Evolutionary conservation across 2,888 invertebrate genomes (phyloP), one percentile per base, ranked within the genome.

Genomic region (Notodonta ziczac): DNA sequence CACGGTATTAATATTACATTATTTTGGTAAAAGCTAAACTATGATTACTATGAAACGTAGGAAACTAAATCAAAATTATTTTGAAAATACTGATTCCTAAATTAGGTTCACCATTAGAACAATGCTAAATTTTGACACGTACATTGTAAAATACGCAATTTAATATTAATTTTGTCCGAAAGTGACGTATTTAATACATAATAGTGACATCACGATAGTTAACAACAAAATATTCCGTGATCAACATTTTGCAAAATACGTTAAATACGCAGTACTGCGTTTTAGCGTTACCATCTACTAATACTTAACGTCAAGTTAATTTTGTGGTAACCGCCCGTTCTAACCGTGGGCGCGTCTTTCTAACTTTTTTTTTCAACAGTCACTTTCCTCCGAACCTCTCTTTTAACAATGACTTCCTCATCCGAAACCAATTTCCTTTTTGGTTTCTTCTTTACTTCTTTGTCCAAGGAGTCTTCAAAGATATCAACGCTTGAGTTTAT

Each of bases 401-500:
- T 87, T 66, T 86, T 91, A 0, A 90, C 86, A 0, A 80, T 83
- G 5, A 89, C 80, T 53, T 89, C 86, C 60, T 91, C 84, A 44
- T 88, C 80, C 0, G 91, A 81, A 2, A 90, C 62, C 59, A 94
- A 72, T 61, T 83, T 88, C 54, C 84, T 87, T 65, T 78, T 90
- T 2, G 88, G 84, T 61, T 85, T 91, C 0, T 85, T 78, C 66
- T 88, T 91, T 46, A 86, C 89, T 44, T 86, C 86, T 57, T 89
- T 85, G 5, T 88, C 82, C 48, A 88, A 88, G 0, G 94, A 91
- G 66, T 94, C 93, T 0, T 93, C 94, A 51, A 94, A 93, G 5
- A 94, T 88, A 60, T 94, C 94, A 0, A 81, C 85, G 57, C 94
- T 93, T 0, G 90, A 85, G 62, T 92, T 85, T 0, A 80, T 77